phyloP scores from a whole-genome alignment of 1,140 invertebrate species.

The Papilio machaon region DNA sequence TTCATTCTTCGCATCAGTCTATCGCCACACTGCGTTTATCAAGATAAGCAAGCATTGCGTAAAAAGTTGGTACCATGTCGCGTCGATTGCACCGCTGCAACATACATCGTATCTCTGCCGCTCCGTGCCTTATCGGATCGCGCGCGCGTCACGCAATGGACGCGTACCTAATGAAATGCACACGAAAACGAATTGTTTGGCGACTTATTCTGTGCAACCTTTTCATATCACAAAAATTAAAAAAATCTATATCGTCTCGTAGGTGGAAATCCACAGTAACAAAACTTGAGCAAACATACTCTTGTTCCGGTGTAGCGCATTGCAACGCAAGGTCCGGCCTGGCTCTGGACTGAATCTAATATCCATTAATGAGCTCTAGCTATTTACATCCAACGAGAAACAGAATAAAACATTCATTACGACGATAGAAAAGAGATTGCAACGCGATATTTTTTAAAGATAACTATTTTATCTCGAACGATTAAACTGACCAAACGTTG shows the following conservation, averaged over 20 bases:
- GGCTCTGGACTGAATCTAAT: neutral
- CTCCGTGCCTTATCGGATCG: conserved; percentile 5
- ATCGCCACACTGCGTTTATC: neutral
- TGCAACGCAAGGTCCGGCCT: neutral
- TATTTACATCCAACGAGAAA: neutral
- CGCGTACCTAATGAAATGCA: neutral
- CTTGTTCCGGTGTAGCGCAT: neutral
- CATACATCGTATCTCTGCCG: neutral
- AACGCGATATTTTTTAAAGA: too few relatives aligned
- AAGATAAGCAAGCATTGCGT: neutral
- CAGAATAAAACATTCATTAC: neutral
- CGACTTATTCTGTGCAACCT: neutral
- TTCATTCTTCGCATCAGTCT: neutral
- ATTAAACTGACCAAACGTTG: neutral
- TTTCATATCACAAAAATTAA: neutral
- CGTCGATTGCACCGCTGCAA: conserved; percentile 34
- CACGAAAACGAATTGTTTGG: neutral
- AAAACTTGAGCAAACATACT: neutral
- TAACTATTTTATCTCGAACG: neutral
- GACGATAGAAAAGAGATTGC: too few relatives aligned
- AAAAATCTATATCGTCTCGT: neutral
- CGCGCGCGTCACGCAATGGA: conserved; percentile 8
- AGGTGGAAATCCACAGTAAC: neutral
- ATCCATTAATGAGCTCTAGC: neutral
- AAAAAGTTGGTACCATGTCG: conserved; percentile 13